phyloP scores from a whole-genome alignment of 1,140 invertebrate genomes.

The Branchinecta lynchi region DNA sequence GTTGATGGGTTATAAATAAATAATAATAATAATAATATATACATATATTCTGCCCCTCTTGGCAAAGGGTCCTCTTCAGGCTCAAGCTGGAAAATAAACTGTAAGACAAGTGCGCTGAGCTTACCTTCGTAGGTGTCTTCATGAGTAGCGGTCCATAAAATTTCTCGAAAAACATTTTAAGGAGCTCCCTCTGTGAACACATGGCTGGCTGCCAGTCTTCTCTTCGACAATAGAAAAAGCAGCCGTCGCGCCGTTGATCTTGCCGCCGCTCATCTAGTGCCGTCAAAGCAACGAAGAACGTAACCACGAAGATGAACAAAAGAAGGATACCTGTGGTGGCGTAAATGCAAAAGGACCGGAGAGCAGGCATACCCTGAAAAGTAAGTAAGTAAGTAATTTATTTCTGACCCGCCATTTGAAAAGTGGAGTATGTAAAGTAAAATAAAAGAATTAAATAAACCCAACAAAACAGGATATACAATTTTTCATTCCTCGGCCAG shows the following conservation, averaged over 20 bases:
- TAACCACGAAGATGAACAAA: constrained; percentile 38
- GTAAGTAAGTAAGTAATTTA: constrained; percentile 14
- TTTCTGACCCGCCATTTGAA: too few species aligned
- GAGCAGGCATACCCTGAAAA: constrained; percentile 35
- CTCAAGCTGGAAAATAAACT: too few species aligned
- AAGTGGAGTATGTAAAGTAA: too few species aligned
- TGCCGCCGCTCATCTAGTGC: constrained; percentile 38
- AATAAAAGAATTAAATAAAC: too few species aligned
- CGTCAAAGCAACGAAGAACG: constrained; percentile 41
- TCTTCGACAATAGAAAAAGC: constrained; percentile 30
- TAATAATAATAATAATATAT: too few species aligned
- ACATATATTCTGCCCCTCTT: too few species aligned
- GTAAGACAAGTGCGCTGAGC: too few species aligned
- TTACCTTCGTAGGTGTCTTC: constrained; percentile 33
- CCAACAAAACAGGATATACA: too few species aligned
- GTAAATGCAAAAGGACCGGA: constrained; percentile 38
- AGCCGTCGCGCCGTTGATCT: constrained; percentile 34
- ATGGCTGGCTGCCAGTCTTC: constrained; percentile 34
- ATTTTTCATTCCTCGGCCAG: too few species aligned
- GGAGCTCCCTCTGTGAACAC: constrained; percentile 35
- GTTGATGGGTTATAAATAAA: too few species aligned
- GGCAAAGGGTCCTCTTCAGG: too few species aligned
- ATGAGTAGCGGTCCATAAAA: constrained; percentile 35
- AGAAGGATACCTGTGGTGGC: constrained; percentile 36
- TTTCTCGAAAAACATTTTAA: constrained; percentile 34